Percentiles rank a stretch among this genome's conserved stretches.
phyloP scores from a whole-genome alignment of 1,140 invertebrate species.

The Drosophila persimilis region DNA sequence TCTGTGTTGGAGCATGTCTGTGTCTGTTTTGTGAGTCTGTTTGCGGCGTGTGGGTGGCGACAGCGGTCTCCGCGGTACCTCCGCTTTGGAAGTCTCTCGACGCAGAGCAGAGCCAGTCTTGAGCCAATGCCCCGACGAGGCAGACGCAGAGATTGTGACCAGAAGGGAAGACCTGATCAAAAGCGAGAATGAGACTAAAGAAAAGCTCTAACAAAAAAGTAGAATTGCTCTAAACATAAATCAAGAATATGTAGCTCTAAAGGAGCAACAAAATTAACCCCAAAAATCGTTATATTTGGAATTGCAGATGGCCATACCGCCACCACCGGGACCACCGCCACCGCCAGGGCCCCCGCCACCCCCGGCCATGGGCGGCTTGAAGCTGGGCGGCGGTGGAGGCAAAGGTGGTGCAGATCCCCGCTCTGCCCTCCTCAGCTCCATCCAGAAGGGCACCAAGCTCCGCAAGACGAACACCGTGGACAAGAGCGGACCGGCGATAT shows the following conservation, averaged over 20 bases:
- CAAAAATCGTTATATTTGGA: not conserved
- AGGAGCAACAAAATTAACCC: not conserved
- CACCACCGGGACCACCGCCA: slow-evolving; percentile 86
- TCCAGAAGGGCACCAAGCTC: slow-evolving; percentile 90
- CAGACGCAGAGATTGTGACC: slow-evolving; percentile 32
- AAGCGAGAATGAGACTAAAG: slow-evolving; percentile 46
- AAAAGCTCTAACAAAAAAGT: slow-evolving; percentile 53
- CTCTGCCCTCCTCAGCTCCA: slow-evolving; percentile 90
- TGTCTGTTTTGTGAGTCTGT: not conserved
- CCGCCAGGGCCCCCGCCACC: slow-evolving; percentile 87
- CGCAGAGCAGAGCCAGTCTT: slow-evolving; percentile 42
- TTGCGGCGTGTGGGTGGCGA: slow-evolving; percentile 54
- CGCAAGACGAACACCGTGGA: slow-evolving; percentile 95
- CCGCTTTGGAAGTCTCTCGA: slow-evolving; percentile 27
- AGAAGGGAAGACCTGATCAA: not conserved
- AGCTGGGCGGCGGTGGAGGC: slow-evolving; percentile 75
- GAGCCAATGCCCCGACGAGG: slow-evolving; percentile 33
- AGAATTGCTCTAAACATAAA: not conserved
- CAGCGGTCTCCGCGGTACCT: slow-evolving; percentile 37
- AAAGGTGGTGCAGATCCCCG: slow-evolving; percentile 85
- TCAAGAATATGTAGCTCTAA: not conserved
- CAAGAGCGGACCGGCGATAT: slow-evolving; percentile 91
- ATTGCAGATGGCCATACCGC: slow-evolving; percentile 84
- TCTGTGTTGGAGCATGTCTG: slow-evolving; percentile 5
- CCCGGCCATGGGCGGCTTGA: slow-evolving; percentile 83